Percentiles rank a stretch among this genome's conserved stretches.
phyloP scores from a whole-genome alignment of 1,140 invertebrate genomes.

The Hyphantria cunea region DNA sequence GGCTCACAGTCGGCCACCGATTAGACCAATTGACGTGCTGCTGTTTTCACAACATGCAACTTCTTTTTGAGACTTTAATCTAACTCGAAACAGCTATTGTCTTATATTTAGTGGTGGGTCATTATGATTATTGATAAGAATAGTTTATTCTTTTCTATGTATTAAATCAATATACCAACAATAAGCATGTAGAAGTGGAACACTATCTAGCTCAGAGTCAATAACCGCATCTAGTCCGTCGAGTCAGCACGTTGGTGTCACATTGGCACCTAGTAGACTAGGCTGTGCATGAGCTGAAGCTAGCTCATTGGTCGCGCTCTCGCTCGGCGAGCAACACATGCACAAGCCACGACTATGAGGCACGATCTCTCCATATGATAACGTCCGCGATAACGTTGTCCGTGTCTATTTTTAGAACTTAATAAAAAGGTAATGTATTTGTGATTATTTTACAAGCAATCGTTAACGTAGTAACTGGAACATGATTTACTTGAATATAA shows the following conservation, averaged over 20 bases:
- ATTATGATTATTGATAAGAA: too few relatives aligned
- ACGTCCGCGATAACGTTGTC: constrained; percentile 74
- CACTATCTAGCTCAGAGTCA: constrained; percentile 30
- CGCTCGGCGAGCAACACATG: constrained; percentile 29
- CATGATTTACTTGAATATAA: neutral
- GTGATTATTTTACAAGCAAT: constrained; percentile 44
- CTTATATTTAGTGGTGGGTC: too few relatives aligned
- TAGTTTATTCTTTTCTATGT: too few relatives aligned
- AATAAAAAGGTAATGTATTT: constrained; percentile 72
- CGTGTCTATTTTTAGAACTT: constrained; percentile 72
- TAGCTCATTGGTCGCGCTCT: constrained; percentile 8
- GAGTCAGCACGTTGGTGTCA: constrained; percentile 19
- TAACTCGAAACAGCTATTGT: too few relatives aligned
- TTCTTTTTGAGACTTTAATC: constrained; percentile 21
- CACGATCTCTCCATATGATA: constrained; percentile 76
- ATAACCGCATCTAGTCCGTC: constrained; percentile 32
- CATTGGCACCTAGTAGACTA: constrained; percentile 26
- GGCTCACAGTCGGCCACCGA: constrained; percentile 73
- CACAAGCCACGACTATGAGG: constrained; percentile 42
- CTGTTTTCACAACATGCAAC: constrained; percentile 76
- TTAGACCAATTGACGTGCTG: constrained; percentile 78
- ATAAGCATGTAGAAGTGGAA: neutral
- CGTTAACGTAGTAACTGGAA: constrained; percentile 18
- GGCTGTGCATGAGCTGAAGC: constrained; percentile 5
- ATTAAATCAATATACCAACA: neutral